Evolutionary conservation across 2,113 vertebrate genomes (phyloP), one percentile per base, ranked within the genome.

Genomic region (Indicator maculatus): DNA sequence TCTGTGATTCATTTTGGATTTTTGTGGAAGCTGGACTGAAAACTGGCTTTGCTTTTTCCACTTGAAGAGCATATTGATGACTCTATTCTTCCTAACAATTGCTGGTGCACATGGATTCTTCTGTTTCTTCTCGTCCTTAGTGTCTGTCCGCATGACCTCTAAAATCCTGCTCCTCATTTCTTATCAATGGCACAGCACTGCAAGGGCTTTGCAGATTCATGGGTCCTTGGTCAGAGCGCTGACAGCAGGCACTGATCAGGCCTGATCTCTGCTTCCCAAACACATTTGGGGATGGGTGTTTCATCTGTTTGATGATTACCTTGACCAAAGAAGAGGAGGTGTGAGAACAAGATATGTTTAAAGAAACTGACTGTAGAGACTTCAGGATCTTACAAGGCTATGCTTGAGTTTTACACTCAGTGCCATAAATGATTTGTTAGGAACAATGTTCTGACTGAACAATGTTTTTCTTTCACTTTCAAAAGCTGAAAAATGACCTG

Each of bases 191-290:
- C 61, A 52, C 33, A 56, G 23, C 28, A 36, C 24, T 7, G 7
- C 0, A 0, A 52, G n/a, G 60, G 65, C 19, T 73, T 64, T 58
- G 52, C 4, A 6, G 47, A 66, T 16, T n/a, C 26, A 5, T 1
- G 4, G 41, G 24, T 58, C 36, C 44, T 55, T 36, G n/a, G 15
- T 55, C 56, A 93, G 75, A 91, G 30, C 12, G n/a, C 67, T 79
- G n/a, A 45, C 30, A 77, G 50, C 0, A 24, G 69, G 39, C 1
- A 1, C n/a, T 63, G 36, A 45, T 38, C 38, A 47, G 26, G 28
- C 16, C 64, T 71, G 24, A 52, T 20, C 21, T 83, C 36, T 45
- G 30, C 60, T 58, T 91, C 56, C 33, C 36, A 47, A 65, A 83
- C 8, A 19, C 10, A 16, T 24, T n/a, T 60, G 69, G 39, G 28